These are phyloP conservation scores for Dastarcus helophoroides DNA, from an alignment of 2,888 invertebrate species.

Conservation along the genomic window DNA sequence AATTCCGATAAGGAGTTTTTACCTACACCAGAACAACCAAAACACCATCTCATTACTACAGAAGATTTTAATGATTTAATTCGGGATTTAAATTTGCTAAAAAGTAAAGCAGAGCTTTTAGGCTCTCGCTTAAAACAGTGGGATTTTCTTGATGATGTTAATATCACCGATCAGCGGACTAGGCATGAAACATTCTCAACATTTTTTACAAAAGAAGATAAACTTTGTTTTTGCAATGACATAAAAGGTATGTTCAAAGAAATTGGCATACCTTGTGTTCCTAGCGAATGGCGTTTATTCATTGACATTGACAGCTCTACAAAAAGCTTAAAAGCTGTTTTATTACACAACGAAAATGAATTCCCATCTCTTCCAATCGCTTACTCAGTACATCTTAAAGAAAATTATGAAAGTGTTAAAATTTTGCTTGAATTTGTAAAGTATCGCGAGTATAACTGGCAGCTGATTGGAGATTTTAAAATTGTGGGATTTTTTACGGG, in stretches of 20 bases:
- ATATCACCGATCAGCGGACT: too few relatives aligned
- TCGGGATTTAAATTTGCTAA: too few relatives aligned
- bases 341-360: conserved; percentile 18
- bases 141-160: too few relatives aligned
- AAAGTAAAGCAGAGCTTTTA: too few relatives aligned
- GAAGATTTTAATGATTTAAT: too few relatives aligned
- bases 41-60: too few relatives aligned
- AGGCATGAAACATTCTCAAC: too few relatives aligned
- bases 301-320: conserved; percentile 14
- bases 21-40: conserved; percentile 10
- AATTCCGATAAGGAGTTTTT: conserved; percentile 6
- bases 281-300: conserved; percentile 13
- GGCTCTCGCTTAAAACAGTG: too few relatives aligned
- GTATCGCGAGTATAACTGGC: conserved; percentile 22
- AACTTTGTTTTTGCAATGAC: too few relatives aligned
- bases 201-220: too few relatives aligned
- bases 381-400: conserved; percentile 22
- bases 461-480: conserved; percentile 24
- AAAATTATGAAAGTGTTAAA: conserved; percentile 23
- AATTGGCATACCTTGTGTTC: too few relatives aligned
- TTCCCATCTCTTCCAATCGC: conserved; percentile 22
- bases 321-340: conserved; percentile 17
- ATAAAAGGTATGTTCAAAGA: too few relatives aligned
- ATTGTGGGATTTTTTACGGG: conserved; percentile 21
- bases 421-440: conserved; percentile 20